Base-by-base conservation (phyloP, 2,888 invertebrate species). In the Clitarchus hookeri region DNA sequence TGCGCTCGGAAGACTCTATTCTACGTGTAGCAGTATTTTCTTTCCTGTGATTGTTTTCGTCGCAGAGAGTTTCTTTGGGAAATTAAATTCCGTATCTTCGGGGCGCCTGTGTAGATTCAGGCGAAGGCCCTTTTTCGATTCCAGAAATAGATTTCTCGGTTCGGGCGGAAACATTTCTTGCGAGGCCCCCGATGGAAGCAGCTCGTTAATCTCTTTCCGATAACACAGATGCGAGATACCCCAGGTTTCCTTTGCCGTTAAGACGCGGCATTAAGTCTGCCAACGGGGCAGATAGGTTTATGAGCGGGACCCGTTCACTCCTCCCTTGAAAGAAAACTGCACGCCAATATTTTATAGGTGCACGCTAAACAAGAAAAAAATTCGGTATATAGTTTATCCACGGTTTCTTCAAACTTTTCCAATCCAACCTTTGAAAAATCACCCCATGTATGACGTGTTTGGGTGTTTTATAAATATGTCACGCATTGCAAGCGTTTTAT, bases 161-260 rank as follows among this genome's bases (percentile, higher is more conserved):
- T 19, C 65, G 65, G 53, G 65, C 8, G 65, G 65, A n/a, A 65
- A 65, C 65, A 19, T 65, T 65, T 65, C 65, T 65, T 65, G 65
- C 65, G 65, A n/a, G 19, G n/a, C 23, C 23, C 65, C 13, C 65
- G 1, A 36, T 8, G 23, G 65, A n/a, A 65, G 65, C 65, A n/a
- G 65, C 23, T 65, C 65, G 65, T 65, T 65, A 65, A 65, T 65
- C 65, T 65, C 65, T 65, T 65, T 65, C 65, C 65, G 65, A 65
- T 65, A 65, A 65, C 65, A n/a, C 65, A n/a, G 65, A 65, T 65
- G 65, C 65, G 65, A 65, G 19, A 65, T n/a, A 65, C 65, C 65
- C 16, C 65, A 19, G 13, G 65, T 48, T 48, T 48, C 8, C 48
- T 48, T 48, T 19, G 65, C 65, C 65, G 23, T n/a, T 65, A 48